Evolutionary conservation across 1,140 invertebrate genomes (phyloP).

Genomic region (Muscidifurax raptorellus): DNA sequence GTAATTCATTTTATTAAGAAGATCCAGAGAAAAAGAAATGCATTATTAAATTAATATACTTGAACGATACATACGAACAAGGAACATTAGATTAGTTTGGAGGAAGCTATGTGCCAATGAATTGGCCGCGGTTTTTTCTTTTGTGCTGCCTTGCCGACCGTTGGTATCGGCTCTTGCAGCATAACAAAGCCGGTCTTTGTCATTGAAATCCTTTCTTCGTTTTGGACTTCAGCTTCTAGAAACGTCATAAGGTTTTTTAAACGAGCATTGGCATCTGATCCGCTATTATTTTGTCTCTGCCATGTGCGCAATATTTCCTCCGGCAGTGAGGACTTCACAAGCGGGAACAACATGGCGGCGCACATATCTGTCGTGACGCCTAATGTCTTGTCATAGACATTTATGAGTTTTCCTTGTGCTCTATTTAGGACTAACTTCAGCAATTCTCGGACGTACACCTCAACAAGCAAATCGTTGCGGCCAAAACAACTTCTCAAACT

Average conservation of each 20-base stretch:
- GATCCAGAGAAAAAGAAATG: no score
- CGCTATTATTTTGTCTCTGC: neutral
- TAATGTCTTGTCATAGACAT: constrained; percentile 61
- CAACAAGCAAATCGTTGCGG: neutral
- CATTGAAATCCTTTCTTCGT: neutral
- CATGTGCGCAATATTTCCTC: neutral
- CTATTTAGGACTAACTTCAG: constrained; percentile 47
- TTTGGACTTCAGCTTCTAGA: neutral
- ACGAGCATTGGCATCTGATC: neutral
- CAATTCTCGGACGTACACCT: constrained; percentile 52
- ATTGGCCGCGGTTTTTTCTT: no score
- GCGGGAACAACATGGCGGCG: constrained; percentile 63
- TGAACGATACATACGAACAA: no score
- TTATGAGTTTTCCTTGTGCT: constrained; percentile 51
- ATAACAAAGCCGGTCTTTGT: neutral
- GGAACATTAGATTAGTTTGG: no score
- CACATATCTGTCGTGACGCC: constrained; percentile 64
- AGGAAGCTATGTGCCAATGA: no score
- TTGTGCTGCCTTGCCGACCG: no score
- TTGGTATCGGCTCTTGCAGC: no score
- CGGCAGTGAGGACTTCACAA: constrained; percentile 64
- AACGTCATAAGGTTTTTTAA: neutral
- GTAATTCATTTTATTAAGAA: no score
- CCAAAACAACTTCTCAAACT: constrained; percentile 55
- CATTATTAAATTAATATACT: no score